phyloP scores from a whole-genome alignment of 2,113 vertebrate species.

The Elephantulus edwardii region DNA sequence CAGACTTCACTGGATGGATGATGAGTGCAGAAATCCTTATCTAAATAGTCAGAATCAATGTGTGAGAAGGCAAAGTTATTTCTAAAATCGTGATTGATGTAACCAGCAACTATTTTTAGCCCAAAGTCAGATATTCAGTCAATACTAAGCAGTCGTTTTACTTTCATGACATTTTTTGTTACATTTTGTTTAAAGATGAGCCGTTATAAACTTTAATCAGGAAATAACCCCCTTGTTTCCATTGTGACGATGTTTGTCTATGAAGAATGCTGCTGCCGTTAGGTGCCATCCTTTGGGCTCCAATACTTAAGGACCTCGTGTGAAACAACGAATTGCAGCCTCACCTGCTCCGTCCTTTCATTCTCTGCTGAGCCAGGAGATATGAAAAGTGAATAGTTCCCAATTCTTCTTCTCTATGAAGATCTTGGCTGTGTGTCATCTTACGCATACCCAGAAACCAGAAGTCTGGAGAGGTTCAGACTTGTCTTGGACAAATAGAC shows the following conservation, averaged over 20 bases:
- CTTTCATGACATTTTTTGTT: not conserved
- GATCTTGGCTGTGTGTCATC: no score
- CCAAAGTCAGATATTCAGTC: not conserved
- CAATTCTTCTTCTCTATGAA: not conserved
- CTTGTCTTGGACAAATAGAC: not conserved
- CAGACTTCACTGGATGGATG: not conserved
- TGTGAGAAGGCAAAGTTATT: not conserved
- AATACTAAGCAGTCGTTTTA: not conserved
- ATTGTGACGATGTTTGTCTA: not conserved
- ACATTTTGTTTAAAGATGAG: not conserved
- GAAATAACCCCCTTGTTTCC: not conserved
- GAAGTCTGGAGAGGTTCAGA: not conserved
- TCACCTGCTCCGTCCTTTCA: no score
- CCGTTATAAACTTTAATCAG: not conserved
- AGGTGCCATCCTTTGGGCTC: no score
- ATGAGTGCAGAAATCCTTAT: not conserved
- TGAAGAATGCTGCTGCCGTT: not conserved
- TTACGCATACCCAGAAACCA: not conserved
- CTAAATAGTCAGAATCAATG: not conserved
- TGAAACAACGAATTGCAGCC: no score
- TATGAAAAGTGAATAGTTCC: not conserved
- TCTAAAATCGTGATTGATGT: not conserved
- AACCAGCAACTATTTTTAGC: not conserved
- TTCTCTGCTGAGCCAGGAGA: not conserved
- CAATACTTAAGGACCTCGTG: no score